Conservation (phyloP, 2,113 vertebrate genomes). For the Chloroceryle aenea region DNA sequence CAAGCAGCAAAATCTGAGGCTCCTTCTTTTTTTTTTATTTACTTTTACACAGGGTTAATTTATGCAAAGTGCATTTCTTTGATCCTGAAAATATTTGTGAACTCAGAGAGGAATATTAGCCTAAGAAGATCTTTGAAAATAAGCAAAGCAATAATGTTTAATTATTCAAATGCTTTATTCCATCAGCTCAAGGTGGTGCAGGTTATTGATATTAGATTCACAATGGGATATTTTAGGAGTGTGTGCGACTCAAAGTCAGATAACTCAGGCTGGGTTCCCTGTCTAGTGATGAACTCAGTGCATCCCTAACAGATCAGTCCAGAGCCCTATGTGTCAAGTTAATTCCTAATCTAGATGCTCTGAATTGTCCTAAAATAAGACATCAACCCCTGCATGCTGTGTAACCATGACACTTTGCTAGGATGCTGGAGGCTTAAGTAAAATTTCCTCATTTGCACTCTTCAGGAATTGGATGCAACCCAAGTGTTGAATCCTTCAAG, state of each 20-base stretch:
- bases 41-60: background rate
- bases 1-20: background rate
- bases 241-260: background rate
- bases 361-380: background rate
- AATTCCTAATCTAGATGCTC: background rate
- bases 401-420: background rate
- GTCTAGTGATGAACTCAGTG: background rate
- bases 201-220: background rate
- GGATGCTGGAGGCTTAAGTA: background rate
- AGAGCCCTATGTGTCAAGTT: background rate
- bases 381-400: background rate
- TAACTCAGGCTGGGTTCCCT: background rate
- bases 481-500: background rate
- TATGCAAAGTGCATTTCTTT: background rate
- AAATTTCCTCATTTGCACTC: background rate
- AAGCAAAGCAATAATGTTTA: constrained; percentile 3
- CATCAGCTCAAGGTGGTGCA: background rate
- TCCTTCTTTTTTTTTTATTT: background rate
- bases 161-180: background rate
- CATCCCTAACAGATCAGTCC: background rate
- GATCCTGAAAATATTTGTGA: background rate
- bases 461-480: background rate
- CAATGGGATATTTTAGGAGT: background rate
- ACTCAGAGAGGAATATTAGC: background rate
- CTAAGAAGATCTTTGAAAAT: background rate